phyloP scores from a whole-genome alignment of 1,140 invertebrate genomes.

The Brachionus rubens region DNA sequence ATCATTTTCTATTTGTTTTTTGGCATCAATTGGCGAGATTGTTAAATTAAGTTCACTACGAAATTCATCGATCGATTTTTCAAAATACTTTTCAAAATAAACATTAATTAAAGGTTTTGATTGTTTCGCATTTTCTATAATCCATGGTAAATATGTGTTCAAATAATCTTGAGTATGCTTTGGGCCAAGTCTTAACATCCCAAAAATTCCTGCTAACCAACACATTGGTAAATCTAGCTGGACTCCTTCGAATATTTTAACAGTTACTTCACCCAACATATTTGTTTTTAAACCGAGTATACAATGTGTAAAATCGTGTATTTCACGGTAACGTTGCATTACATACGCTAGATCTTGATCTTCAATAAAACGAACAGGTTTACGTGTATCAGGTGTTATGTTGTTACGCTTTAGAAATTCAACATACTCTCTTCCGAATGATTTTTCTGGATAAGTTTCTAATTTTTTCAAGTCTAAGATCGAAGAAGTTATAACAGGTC shows the following conservation, averaged over 20 bases:
- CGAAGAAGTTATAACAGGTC: slow-evolving; percentile 78
- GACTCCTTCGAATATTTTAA: slow-evolving; percentile 95
- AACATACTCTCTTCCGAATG: slow-evolving; percentile 77
- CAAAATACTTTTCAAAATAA: slow-evolving; percentile 91
- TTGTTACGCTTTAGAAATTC: slow-evolving; percentile 74
- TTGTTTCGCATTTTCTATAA: slow-evolving; percentile 72
- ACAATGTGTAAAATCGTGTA: slow-evolving; percentile 90
- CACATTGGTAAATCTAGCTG: slow-evolving; percentile 63
- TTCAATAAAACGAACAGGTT: slow-evolving; percentile 82
- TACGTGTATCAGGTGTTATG: slow-evolving; percentile 85
- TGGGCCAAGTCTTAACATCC: slow-evolving; percentile 63
- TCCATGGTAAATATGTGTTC: slow-evolving; percentile 79
- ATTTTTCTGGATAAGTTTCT: slow-evolving; percentile 70
- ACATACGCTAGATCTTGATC: slow-evolving; percentile 87
- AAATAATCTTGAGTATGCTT: slow-evolving; percentile 78
- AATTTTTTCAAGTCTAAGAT: slow-evolving; percentile 75
- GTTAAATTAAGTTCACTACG: slow-evolving; percentile 62
- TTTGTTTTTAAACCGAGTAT: slow-evolving; percentile 87
- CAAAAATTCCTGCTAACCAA: slow-evolving; percentile 58
- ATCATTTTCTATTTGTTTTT: neutral
- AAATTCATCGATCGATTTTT: slow-evolving; percentile 77
- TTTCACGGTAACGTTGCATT: slow-evolving; percentile 92
- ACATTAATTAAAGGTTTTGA: slow-evolving; percentile 75
- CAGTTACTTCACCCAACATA: slow-evolving; percentile 84
- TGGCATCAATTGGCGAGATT: neutral